These are phyloP conservation scores for Rhabdophis nuchalis DNA, from an alignment of 2,797 vertebrate species.

Conservation along the genomic window DNA sequence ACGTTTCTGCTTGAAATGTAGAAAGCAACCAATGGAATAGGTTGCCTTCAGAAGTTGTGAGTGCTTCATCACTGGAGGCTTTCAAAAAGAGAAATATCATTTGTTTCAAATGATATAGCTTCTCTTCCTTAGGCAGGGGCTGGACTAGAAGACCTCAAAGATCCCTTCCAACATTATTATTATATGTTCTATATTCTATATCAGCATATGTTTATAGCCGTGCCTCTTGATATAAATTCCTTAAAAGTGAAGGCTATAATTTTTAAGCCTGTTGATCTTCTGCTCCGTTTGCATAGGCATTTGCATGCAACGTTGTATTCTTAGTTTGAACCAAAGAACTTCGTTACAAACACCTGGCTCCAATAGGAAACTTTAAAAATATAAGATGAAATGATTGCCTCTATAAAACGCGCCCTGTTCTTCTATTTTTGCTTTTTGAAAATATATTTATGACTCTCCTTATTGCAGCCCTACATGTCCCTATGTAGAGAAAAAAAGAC, in stretches of 20 bases:
- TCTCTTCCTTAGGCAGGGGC: neutral
- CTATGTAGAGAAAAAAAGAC: constrained; percentile 17
- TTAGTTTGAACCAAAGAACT: neutral
- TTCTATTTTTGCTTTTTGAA: constrained; percentile 8
- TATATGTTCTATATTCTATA: neutral
- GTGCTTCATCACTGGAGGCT: neutral
- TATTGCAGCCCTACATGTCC: neutral
- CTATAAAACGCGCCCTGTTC: neutral
- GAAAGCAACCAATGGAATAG: neutral
- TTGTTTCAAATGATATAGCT: neutral
- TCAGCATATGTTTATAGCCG: neutral
- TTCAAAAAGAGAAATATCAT: neutral
- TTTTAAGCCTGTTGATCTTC: neutral
- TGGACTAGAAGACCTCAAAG: neutral
- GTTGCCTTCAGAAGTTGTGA: neutral
- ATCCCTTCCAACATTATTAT: neutral
- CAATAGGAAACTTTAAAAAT: neutral
- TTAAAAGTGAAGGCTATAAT: neutral
- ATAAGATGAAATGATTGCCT: neutral
- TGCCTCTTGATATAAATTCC: neutral
- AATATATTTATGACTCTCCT: neutral
- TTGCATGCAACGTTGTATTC: neutral
- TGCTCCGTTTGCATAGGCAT: neutral
- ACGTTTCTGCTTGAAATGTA: neutral
- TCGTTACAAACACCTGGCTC: neutral